Evolutionary conservation across 2,797 vertebrate species (phyloP), one percentile per base, ranked within the genome.

Genomic region (Coilia nasus): DNA sequence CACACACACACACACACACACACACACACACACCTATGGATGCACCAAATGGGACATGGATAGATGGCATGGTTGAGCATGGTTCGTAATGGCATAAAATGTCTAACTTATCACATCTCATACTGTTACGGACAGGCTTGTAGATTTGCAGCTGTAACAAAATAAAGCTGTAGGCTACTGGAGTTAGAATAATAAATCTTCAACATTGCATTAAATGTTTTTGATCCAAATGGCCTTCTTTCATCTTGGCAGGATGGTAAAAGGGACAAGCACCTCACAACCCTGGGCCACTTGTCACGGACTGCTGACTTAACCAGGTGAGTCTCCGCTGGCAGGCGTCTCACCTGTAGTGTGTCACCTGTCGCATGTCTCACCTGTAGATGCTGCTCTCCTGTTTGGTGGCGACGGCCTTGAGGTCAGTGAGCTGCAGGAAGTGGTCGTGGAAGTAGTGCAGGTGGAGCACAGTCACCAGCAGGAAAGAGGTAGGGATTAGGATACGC

Each of bases 361-460:
- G 19, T 35, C 35, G 0, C 17, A 17, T 19, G 47, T 23, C 91
- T 95, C 93, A 99, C 98, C 98, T 99, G 94, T 99, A 99, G 93
- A 99, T 97, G 50, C 96, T 95, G 93, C 95, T 98, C 90, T 99
- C 94, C 90, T 99, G 96, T 93, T 99, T 99, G 90, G 96, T 97
- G 91, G 96, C 94, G 57, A 99, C 96, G 81, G 97, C 97, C 92
- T 98, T 98, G 57, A 99, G 96, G 94, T 99, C 98, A 0, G 98
- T 99, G 92, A 99, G 98, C 91, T 97, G 92, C 21, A 99, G 97
- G 90, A 99, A 99, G 46, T 89, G 95, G 86, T 99, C 97, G 44
- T 99, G 98, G 93, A 99, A 99, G 89, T 99, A 99, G 94, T 99
- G 98, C 86, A 99, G 95, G 92, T 99, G 98, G 86, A 99, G 96